These are phyloP conservation scores for Lasioglossum baleicum DNA, from an alignment of 1,140 invertebrate genomes.

Conservation along the genomic window DNA sequence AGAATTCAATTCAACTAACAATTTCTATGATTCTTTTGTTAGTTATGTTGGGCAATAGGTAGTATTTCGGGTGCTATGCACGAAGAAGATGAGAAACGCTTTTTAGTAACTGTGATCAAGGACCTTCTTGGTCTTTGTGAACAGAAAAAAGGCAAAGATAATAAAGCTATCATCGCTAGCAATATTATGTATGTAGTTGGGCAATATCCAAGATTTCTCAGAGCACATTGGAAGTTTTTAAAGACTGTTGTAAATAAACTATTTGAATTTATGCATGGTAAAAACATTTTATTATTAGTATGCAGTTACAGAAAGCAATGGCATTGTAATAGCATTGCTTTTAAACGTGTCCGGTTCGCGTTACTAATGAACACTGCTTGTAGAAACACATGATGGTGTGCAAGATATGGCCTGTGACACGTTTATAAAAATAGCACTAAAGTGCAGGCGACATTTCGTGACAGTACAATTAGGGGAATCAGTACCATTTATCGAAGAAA, in stretches of 20 bases:
- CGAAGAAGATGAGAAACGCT: slow-evolving; percentile 99
- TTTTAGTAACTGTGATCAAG: slow-evolving; percentile 99
- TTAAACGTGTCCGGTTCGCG: neutral
- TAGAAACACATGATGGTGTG: slow-evolving; percentile 99
- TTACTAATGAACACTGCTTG: slow-evolving; percentile 44
- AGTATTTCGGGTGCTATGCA: slow-evolving; percentile 99
- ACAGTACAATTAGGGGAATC: slow-evolving; percentile 97
- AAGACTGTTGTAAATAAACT: slow-evolving; percentile 99
- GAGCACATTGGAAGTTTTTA: slow-evolving; percentile 99
- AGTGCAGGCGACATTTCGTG: slow-evolving; percentile 99
- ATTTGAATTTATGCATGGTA: slow-evolving; percentile 99
- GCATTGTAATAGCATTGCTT: too few relatives aligned
- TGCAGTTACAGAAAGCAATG: neutral
- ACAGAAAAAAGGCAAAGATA: slow-evolving; percentile 99
- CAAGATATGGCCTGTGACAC: slow-evolving; percentile 99
- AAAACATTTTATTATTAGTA: slow-evolving; percentile 51
- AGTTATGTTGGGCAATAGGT: slow-evolving; percentile 99
- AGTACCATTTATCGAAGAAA: slow-evolving; percentile 99
- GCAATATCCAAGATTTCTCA: slow-evolving; percentile 98
- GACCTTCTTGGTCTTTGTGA: slow-evolving; percentile 99
- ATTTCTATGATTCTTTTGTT: slow-evolving; percentile 48
- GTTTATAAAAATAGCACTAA: slow-evolving; percentile 99
- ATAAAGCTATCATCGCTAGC: slow-evolving; percentile 99
- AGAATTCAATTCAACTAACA: neutral
- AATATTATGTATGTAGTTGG: slow-evolving; percentile 99